phyloP scores from a whole-genome alignment of 2,113 vertebrate species.

The Oreotrochilus melanogaster region DNA sequence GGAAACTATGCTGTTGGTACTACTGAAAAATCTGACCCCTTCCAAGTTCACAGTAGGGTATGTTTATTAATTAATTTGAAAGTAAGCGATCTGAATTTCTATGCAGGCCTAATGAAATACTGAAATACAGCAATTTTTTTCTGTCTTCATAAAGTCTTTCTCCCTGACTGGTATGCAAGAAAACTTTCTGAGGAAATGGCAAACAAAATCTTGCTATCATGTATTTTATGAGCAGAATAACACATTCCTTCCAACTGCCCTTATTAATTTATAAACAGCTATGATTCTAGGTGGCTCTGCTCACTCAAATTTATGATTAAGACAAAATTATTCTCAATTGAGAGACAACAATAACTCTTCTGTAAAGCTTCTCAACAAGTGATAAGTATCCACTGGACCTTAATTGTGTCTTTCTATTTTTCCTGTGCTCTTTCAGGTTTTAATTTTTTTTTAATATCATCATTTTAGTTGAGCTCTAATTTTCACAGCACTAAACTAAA shows the following conservation, averaged over 20 bases:
- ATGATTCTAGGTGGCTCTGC: not conserved
- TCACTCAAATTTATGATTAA: conserved; percentile 55
- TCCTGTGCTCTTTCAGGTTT: conserved; percentile 25
- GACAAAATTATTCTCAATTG: conserved; percentile 63
- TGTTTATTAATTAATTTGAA: not conserved
- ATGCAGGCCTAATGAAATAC: not conserved
- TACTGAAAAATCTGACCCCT: not conserved
- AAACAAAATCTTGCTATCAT: not conserved
- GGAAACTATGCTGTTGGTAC: not conserved
- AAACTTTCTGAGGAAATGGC: not conserved
- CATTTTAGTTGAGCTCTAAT: conserved; percentile 76
- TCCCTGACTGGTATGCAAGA: not conserved
- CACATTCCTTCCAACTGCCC: not conserved
- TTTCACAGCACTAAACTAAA: conserved; percentile 62
- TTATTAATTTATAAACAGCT: conserved; percentile 44
- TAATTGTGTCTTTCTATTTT: conserved; percentile 43
- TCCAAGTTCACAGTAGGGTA: not conserved
- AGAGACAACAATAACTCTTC: conserved; percentile 6
- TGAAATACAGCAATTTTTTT: not conserved
- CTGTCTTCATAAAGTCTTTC: not conserved
- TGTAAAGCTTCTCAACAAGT: not conserved
- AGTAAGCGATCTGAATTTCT: not conserved
- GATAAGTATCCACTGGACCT: conserved; percentile 34
- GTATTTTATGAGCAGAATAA: not conserved
- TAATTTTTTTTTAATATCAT: conserved; percentile 51